These are phyloP conservation scores for Mactra quadrangularis DNA, from an alignment of 1,140 invertebrate species.

Conservation along the genomic window DNA sequence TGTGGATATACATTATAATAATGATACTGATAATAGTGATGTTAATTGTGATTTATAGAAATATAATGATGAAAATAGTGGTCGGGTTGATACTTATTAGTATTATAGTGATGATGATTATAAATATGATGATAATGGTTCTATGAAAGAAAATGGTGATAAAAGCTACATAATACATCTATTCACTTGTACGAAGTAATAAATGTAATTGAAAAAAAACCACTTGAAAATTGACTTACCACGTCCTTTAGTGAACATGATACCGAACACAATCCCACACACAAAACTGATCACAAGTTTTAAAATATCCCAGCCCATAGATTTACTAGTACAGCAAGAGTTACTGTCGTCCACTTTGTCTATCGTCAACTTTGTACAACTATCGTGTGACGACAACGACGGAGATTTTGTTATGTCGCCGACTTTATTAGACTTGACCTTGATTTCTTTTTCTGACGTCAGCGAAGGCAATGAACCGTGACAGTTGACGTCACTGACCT, in stretches of 20 bases:
- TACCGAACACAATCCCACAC: slow-evolving; percentile 49
- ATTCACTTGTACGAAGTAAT: not conserved
- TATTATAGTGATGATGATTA: no score
- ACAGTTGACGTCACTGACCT: slow-evolving; percentile 5
- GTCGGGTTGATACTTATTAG: no score
- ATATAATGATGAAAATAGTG: no score
- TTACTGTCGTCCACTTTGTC: not conserved
- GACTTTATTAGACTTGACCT: not conserved
- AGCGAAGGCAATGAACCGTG: not conserved
- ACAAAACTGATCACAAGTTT: slow-evolving; percentile 23
- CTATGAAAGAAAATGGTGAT: no score
- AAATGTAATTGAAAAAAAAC: no score
- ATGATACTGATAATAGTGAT: no score
- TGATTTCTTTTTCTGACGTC: not conserved
- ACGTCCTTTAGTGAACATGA: slow-evolving; percentile 44
- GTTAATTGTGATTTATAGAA: no score
- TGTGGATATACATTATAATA: no score
- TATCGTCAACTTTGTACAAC: slow-evolving; percentile 16
- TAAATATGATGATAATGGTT: no score
- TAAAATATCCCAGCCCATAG: not conserved
- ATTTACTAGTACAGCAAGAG: slow-evolving; percentile 11
- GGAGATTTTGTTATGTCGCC: slow-evolving; percentile 24
- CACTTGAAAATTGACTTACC: no score
- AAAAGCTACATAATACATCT: no score
- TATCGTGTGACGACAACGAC: slow-evolving; percentile 35